phyloP scores from a whole-genome alignment of 2,888 invertebrate genomes.

The Athrips mouffetella region DNA sequence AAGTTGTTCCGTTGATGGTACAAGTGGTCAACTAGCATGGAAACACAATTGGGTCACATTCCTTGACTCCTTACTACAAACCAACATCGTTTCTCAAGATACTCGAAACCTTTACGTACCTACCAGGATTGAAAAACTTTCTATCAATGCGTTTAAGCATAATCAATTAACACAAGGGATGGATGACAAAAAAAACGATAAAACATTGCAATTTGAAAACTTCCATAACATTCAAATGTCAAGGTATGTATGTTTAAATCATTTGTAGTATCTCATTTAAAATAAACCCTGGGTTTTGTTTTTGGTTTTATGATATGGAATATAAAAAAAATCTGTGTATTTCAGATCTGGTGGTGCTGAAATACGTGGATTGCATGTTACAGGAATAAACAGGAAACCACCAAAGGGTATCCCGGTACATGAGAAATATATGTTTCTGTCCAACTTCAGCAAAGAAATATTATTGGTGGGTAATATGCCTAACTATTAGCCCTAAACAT shows the following conservation, averaged over 20 bases:
- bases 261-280: no score
- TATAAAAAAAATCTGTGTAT: no score
- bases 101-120: constrained; percentile 85
- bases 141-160: constrained; percentile 82
- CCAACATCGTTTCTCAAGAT: constrained; percentile 83
- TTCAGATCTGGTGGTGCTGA: constrained; percentile 85
- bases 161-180: constrained; percentile 62
- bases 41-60: constrained; percentile 91
- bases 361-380: constrained; percentile 86
- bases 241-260: constrained; percentile 48
- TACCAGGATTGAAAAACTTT: constrained; percentile 83
- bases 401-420: constrained; percentile 86
- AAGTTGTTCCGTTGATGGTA: constrained; percentile 70
- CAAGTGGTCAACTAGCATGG: constrained; percentile 80
- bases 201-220: constrained; percentile 64
- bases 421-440: constrained; percentile 85
- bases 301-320: no score
- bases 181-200: constrained; percentile 13
- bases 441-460: constrained; percentile 72
- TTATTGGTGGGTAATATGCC: constrained; percentile 53
- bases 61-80: constrained; percentile 93
- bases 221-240: constrained; percentile 69
- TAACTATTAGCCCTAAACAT: no score
- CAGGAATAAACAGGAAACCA: constrained; percentile 82
- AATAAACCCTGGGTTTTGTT: no score